Evolutionary conservation across 2,888 invertebrate genomes (phyloP).

Genomic region (Cerastoderma edule): DNA sequence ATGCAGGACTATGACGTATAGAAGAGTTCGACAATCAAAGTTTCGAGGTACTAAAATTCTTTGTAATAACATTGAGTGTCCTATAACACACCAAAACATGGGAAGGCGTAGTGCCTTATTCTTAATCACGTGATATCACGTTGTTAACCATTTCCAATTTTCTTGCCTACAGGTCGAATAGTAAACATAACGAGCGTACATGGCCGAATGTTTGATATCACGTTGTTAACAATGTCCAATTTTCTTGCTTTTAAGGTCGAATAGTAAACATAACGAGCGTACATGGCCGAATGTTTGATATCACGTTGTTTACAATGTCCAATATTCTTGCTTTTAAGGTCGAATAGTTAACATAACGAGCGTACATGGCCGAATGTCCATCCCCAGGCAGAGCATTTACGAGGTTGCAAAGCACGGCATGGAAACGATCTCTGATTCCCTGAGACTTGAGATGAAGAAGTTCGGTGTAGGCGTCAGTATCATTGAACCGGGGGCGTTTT

Average conservation of each 20-base stretch:
- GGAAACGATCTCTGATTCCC: conserved; percentile 46
- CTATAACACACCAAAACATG: no score
- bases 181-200: conserved; percentile 39
- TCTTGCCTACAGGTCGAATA: conserved; percentile 28
- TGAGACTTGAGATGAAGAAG: conserved; percentile 49
- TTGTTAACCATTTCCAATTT: no score
- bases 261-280: conserved; percentile 37
- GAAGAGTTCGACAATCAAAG: no score
- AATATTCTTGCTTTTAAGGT: conserved; percentile 8
- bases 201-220: conserved; percentile 29
- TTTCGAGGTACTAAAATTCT: no score
- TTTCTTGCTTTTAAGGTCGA: conserved; percentile 22
- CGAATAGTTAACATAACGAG: conserved; percentile 38
- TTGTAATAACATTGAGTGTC: no score
- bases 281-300: conserved; percentile 31
- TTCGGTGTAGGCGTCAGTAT: conserved; percentile 42
- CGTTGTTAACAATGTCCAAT: no score
- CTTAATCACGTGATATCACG: no score
- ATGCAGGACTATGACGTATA: no score
- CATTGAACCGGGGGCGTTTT: conserved; percentile 38
- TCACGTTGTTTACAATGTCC: no score
- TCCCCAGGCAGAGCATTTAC: conserved; percentile 29
- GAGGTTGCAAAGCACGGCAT: conserved; percentile 46
- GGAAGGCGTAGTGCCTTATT: no score
- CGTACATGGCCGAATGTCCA: conserved; percentile 32